Percentiles rank a stretch among this genome's conserved stretches.
These are phyloP conservation scores for Myotis myotis DNA, from an alignment of 2,797 vertebrate genomes.

Conservation along the genomic window DNA sequence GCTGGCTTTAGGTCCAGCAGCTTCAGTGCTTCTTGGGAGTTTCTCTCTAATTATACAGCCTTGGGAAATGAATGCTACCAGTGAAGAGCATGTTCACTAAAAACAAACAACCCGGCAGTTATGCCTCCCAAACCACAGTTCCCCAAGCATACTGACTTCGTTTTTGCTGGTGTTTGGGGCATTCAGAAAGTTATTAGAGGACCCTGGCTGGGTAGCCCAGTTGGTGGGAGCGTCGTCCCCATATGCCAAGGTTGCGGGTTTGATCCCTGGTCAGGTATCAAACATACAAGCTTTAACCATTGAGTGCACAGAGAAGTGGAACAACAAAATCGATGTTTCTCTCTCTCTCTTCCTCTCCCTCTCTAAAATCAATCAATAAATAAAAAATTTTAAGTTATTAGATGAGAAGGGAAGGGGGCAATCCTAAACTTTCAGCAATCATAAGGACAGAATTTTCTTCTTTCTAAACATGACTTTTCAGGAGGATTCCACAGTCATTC, in stretches of 20 bases:
- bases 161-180: not conserved
- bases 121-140: not conserved
- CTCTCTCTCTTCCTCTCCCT: not conserved
- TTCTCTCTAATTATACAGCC: conserved; percentile 16
- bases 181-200: not conserved
- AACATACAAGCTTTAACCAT: not conserved
- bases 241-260: not conserved
- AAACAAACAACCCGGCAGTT: not conserved
- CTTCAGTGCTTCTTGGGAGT: not conserved
- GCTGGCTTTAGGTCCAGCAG: not conserved
- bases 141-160: not conserved
- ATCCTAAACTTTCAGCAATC: not conserved
- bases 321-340: not conserved
- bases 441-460: not conserved
- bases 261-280: not conserved
- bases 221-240: not conserved
- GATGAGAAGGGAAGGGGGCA: not conserved
- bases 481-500: not conserved
- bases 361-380: not conserved
- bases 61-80: not conserved
- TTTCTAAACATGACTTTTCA: not conserved
- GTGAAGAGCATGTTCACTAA: not conserved
- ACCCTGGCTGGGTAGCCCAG: not conserved
- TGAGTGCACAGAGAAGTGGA: not conserved
- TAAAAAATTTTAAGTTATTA: not conserved